Base-by-base conservation (phyloP, 2,888 invertebrate species). In the Polia nebulosa region DNA sequence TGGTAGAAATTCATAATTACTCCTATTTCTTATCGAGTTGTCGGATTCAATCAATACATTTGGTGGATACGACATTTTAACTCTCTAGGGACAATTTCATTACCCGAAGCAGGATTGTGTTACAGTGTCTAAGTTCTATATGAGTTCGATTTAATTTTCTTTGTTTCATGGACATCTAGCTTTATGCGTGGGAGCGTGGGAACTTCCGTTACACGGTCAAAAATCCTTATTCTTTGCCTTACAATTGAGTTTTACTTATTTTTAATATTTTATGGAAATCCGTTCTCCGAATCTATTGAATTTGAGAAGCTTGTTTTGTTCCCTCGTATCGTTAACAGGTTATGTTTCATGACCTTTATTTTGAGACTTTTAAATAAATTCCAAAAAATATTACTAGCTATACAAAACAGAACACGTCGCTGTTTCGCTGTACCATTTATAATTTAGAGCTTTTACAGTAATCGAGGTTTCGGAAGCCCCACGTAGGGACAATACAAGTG, bases 11-110 rank as follows among this genome's bases (percentile, higher is more conserved):
- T 63, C 41, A 70, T 66, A 76, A 68, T 60, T 45, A 61, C 27
- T 67, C 22, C 20, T 59, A 59, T 68, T 73, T 69, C 49, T 36
- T 55, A 58, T 47, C 39, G n/a, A 66, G 49, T 69, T 65, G 47
- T 63, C 20, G 17, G 45, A 77, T 73, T 81, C 70, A 80, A 78
- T 82, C 75, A 80, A 83, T 83, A 80, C 41, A 73, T 71, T 80
- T 71, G 60, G 74, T 25, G 53, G 61, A 73, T 68, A 70, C 59
- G 71, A 65, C 58, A 59, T 77, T 83, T 73, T 65, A 74, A 76
- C 78, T 68, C 65, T 45, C 61, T 25, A 15, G 65, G 66, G 68
- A 73, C 73, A 73, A 81, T 71, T 77, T 80, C 80, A 80, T 84
- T 82, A 83, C 59, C 51, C 68, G 67, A 57, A 70, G 61, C 73